These are phyloP conservation scores for Takifugu rubripes DNA, from an alignment of 2,797 vertebrate species.

Conservation along the genomic window DNA sequence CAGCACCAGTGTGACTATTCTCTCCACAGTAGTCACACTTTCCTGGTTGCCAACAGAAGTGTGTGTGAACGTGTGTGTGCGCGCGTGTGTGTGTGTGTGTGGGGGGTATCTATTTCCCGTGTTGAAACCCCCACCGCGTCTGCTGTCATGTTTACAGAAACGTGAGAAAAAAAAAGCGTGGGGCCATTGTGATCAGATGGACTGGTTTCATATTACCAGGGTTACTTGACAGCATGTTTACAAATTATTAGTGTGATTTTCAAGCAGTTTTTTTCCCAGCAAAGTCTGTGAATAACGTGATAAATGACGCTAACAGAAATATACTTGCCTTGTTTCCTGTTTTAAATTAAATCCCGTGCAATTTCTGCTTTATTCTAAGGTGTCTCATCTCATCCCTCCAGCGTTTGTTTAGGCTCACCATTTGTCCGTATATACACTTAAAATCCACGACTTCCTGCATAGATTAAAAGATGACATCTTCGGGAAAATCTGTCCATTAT, in stretches of 20 bases:
- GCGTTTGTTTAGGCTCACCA: conserved; percentile 1
- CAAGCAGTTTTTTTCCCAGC: background rate
- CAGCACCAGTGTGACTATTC: conserved; percentile 36
- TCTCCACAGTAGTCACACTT: conserved; percentile 61
- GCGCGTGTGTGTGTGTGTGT: no score
- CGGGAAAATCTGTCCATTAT: conserved; percentile 12
- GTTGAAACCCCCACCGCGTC: conserved; percentile 42
- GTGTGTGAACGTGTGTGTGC: conserved; percentile 20
- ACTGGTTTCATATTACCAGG: background rate
- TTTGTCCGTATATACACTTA: conserved; percentile 8
- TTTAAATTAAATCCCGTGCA: conserved; percentile 7
- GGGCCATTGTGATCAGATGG: background rate
- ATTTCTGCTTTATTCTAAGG: background rate
- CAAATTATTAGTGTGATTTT: conserved; percentile 20
- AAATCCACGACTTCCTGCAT: background rate
- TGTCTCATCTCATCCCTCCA: conserved; percentile 4
- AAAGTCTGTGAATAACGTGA: background rate
- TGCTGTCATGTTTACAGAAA: conserved; percentile 39
- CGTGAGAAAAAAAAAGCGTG: conserved; percentile 19
- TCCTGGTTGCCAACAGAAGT: conserved; percentile 46
- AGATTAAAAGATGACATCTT: background rate
- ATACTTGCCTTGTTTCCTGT: conserved; percentile 18
- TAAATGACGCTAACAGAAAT: conserved; percentile 15
- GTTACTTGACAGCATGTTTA: background rate
- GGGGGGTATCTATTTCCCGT: conserved; percentile 27